phyloP scores from a whole-genome alignment of 2,797 vertebrate species.

The Molossus molossus region DNA sequence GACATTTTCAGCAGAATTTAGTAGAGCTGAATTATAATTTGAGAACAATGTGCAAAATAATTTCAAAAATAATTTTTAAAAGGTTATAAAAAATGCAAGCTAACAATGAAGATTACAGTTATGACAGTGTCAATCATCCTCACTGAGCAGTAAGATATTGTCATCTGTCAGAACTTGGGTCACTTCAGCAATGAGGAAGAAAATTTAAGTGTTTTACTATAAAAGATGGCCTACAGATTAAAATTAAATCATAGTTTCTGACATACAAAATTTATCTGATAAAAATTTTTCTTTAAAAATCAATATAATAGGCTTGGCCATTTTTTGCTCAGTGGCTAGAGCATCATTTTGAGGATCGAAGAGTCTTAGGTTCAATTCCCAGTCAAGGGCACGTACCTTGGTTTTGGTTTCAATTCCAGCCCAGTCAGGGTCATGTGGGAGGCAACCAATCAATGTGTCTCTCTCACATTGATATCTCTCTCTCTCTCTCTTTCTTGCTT shows the following conservation, averaged over 20 bases:
- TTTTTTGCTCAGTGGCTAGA: too few relatives aligned
- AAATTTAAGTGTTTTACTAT: constrained; percentile 12
- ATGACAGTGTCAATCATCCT: not conserved
- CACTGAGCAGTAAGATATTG: not conserved
- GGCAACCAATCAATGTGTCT: too few relatives aligned
- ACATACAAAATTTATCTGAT: not conserved
- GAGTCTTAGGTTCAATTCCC: too few relatives aligned
- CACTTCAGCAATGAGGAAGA: not conserved
- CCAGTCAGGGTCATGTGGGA: too few relatives aligned
- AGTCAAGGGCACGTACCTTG: too few relatives aligned
- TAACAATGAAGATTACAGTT: not conserved
- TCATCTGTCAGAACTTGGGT: not conserved
- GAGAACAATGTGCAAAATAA: constrained; percentile 29
- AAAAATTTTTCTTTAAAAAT: constrained; percentile 41
- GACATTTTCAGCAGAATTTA: constrained; percentile 62
- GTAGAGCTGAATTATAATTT: not conserved
- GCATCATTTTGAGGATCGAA: too few relatives aligned
- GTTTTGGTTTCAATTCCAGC: too few relatives aligned
- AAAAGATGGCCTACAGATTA: not conserved
- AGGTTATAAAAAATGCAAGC: constrained; percentile 12
- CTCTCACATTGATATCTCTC: too few relatives aligned
- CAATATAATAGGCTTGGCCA: not conserved
- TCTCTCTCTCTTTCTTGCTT: too few relatives aligned
- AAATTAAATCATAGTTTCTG: constrained; percentile 24
- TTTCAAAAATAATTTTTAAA: constrained; percentile 52